Evolutionary conservation across 2,113 vertebrate species (phyloP).

Genomic region (Siphamia tubifer): DNA sequence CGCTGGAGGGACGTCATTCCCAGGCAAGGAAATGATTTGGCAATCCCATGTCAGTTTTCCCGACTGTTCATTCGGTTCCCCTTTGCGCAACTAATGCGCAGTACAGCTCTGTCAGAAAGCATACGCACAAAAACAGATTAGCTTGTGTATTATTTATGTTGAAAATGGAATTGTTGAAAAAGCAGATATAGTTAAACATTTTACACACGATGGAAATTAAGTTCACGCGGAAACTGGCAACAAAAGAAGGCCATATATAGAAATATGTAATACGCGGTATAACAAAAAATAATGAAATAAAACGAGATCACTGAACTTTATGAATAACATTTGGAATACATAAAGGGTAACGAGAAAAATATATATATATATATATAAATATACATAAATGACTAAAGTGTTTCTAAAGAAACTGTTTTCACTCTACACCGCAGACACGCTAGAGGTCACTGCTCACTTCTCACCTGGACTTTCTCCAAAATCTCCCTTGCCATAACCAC

Average conservation of each 20-base stretch:
- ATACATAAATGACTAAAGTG: neutral
- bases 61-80: slow-evolving; percentile 9
- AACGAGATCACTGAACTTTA: accelerated
- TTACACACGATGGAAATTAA: too few relatives aligned
- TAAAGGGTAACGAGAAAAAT: too few relatives aligned
- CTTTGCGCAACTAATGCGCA: slow-evolving; percentile 49
- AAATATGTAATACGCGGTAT: too few relatives aligned
- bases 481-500: neutral
- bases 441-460: slow-evolving; percentile 23
- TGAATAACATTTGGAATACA: neutral
- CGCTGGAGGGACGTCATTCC: slow-evolving; percentile 71
- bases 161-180: too few relatives aligned
- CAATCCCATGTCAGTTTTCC: slow-evolving; percentile 61
- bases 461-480: neutral
- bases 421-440: neutral
- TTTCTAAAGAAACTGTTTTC: neutral
- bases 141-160: too few relatives aligned
- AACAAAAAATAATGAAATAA: too few relatives aligned
- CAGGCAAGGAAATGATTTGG: slow-evolving; percentile 73
- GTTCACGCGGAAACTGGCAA: too few relatives aligned
- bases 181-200: too few relatives aligned
- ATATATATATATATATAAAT: too few relatives aligned
- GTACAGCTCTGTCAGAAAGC: too few relatives aligned
- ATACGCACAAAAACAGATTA: too few relatives aligned
- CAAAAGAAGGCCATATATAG: too few relatives aligned